Base-by-base conservation (phyloP, 2,888 invertebrate genomes). In the Philereme vetulata region DNA sequence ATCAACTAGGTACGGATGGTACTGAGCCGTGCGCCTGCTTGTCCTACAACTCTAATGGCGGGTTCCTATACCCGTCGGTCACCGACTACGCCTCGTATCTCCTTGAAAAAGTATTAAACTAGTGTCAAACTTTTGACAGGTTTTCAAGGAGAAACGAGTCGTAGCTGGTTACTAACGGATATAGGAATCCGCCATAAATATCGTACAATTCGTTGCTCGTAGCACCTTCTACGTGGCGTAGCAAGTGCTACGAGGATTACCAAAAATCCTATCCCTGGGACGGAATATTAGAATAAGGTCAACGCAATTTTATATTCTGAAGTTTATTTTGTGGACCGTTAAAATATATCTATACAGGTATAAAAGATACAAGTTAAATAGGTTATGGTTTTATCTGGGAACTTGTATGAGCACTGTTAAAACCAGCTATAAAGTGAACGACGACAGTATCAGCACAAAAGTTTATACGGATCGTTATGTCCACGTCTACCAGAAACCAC, bases 371-470 rank as follows among this genome's bases (percentile, higher is more conserved):
- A n/a, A n/a, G n/a, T n/a, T n/a, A n/a, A n/a, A n/a, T n/a, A 38
- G 38, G 7, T 6, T 7, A 8, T 6, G 38, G 8, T 38, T 35
- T 56, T 56, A 56, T 51, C 50, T 38, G 49, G 46, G 53, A 51
- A 64, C 57, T 62, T 62, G 49, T 62, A 60, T 38, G 51, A 54
- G 49, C 34, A 38, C 51, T 43, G 51, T 21, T 21, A 57, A 58
- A 57, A 51, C 47, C 35, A 40, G 58, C 52, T 21, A 53, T 58
- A 58, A 64, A 61, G 52, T 46, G 49, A 47, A 38, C 36, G 49
- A 58, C 35, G 36, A 44, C 51, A 45, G 32, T 62, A 61, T 51
- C 61, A 56, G 56, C 35, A 45, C 42, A 49, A 61, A 61, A 54
- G 56, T 56, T 60, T 63, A 56, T 56, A 42, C 42, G 47, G 34